Evolutionary conservation across 2,888 invertebrate genomes (phyloP).

Genomic region (Smittia sp.): DNA sequence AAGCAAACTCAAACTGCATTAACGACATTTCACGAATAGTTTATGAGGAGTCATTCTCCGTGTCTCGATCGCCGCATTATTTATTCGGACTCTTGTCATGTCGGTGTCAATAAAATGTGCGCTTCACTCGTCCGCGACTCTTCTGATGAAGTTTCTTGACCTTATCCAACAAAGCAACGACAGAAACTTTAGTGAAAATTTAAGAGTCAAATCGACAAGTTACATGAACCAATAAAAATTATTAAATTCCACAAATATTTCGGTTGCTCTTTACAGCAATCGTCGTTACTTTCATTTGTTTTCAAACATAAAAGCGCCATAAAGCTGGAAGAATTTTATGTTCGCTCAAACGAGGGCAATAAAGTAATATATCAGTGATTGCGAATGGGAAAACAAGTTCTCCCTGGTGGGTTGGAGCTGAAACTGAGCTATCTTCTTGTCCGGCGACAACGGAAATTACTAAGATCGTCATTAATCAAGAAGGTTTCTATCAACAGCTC

Average conservation of each 20-base stretch:
- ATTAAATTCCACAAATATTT: neutral
- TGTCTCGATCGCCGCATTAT: neutral
- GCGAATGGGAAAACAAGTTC: neutral
- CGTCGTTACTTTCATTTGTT: neutral
- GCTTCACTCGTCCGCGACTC: too few species aligned
- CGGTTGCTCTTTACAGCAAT: neutral
- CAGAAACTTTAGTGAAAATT: neutral
- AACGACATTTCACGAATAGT: slow-evolving; percentile 19
- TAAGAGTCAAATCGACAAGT: neutral
- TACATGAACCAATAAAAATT: neutral
- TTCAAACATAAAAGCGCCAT: neutral
- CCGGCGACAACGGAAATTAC: neutral
- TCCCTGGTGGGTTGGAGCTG: too few species aligned
- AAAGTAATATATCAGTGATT: neutral
- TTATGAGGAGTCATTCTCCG: neutral
- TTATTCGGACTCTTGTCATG: slow-evolving; percentile 14
- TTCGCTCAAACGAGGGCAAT: neutral
- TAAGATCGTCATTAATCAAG: neutral
- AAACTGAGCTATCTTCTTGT: neutral
- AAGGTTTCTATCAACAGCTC: too few species aligned
- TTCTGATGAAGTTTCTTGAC: neutral
- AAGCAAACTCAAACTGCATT: slow-evolving; percentile 23
- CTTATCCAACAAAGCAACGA: slow-evolving; percentile 5
- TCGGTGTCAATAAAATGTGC: slow-evolving; percentile 20
- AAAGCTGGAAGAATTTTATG: neutral